Evolutionary conservation across 1,140 invertebrate genomes (phyloP), one percentile per base, ranked within the genome.

Genomic region (Teleogryllus occipitalis): DNA sequence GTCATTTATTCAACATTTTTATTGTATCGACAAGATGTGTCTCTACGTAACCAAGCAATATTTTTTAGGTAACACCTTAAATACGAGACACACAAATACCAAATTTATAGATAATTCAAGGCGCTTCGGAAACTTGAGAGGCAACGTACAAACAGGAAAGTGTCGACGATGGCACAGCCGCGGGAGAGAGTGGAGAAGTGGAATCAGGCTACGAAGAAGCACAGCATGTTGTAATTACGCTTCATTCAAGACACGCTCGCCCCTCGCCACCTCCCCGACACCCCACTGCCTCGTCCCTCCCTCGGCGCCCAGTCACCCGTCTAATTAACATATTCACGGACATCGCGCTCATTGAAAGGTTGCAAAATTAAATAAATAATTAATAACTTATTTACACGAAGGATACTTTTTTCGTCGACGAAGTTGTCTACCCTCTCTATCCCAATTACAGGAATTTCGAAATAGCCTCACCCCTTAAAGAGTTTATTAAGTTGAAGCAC

Each of bases 371-470:
- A 65, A 65, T 65, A 65, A 65, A 65, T 65, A 65, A 65, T 65
- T 65, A 65, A 65, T 65, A 65, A 65, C 54, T 65, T 65, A 65
- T 65, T 65, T 65, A 65, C 54, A 65, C 54, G 54, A 65, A 65
- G 18, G 54, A 65, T 65, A 18, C 54, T 65, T 18, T 18, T 65
- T 18, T 65, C 54, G 54, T 65, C 18, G 18, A 65, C 10, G 18
- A 65, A 65, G 54, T 65, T 65, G 18, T 10, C 10, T 65, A 14
- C 54, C 10, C 54, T 65, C 54, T 65, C 54, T 65, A 65, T 65
- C 54, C 54, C 54, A 65, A 65, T 65, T 65, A 65, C 54, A 65
- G 54, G 54, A 65, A 65, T 65, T 65, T 65, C 54, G 54, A 65
- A 65, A 65, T 65, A 65, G 10, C 54, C 10, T 18, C 54, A 14